These are phyloP conservation scores for Rhabdomys dilectus DNA, from an alignment of 2,113 vertebrate species.

Conservation along the genomic window DNA sequence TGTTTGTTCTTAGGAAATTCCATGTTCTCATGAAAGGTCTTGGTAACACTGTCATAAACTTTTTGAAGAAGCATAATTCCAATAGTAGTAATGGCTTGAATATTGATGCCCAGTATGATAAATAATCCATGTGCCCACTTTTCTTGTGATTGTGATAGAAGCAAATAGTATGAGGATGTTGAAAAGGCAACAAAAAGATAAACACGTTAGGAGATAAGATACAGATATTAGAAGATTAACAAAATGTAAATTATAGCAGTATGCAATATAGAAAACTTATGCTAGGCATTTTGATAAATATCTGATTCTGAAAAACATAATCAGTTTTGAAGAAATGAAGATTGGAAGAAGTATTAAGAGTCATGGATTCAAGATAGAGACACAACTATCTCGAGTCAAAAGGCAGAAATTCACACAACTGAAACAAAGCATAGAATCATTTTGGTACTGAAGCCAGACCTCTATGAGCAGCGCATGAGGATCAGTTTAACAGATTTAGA, in stretches of 20 bases:
- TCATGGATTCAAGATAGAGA: slow-evolving; percentile 17
- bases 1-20: not conserved
- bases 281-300: slow-evolving; percentile 47
- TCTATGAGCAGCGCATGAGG: not conserved
- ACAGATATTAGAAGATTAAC: not conserved
- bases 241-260: slow-evolving; percentile 10
- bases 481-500: not conserved
- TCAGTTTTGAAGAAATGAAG: slow-evolving; percentile 24
- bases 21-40: slow-evolving; percentile 10
- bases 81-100: slow-evolving; percentile 15
- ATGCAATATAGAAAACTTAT: slow-evolving; percentile 13
- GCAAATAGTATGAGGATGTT: not conserved
- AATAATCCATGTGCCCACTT: not conserved
- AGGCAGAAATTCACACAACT: not conserved
- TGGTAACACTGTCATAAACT: not conserved
- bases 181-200: slow-evolving; percentile 2
- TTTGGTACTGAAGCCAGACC: not conserved
- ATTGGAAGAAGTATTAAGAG: not conserved
- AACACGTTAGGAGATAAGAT: not conserved
- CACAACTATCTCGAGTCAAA: not conserved
- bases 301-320: slow-evolving; percentile 36
- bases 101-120: not conserved
- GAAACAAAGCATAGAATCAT: not conserved
- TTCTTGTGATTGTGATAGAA: not conserved
- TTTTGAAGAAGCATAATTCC: slow-evolving; percentile 11